phyloP scores from a whole-genome alignment of 1,140 invertebrate genomes.

The Drosophila pruinosa region DNA sequence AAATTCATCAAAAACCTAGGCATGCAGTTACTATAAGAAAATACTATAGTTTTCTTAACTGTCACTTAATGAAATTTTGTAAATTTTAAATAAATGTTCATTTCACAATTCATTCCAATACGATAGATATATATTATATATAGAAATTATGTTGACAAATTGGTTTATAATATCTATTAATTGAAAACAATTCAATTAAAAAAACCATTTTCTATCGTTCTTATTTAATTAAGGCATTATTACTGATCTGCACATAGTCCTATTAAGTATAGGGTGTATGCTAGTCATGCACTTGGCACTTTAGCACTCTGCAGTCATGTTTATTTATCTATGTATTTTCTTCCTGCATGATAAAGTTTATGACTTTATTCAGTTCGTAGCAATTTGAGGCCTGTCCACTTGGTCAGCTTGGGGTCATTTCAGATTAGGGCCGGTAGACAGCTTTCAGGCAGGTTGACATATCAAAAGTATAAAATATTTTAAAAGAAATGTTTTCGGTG shows the following conservation, averaged over 20 bases:
- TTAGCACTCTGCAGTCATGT: background rate
- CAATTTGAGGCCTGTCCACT: constrained; percentile 50
- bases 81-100: too few relatives aligned
- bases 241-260: too few relatives aligned
- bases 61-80: too few relatives aligned
- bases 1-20: too few relatives aligned
- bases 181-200: too few relatives aligned
- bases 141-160: too few relatives aligned
- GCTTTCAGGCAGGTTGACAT: constrained; percentile 74
- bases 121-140: too few relatives aligned
- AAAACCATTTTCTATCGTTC: background rate
- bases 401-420: constrained; percentile 9
- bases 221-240: too few relatives aligned
- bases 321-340: constrained; percentile 10
- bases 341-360: constrained; percentile 23
- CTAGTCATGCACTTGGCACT: background rate
- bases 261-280: background rate
- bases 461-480: constrained; percentile 80
- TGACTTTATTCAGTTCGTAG: constrained; percentile 15
- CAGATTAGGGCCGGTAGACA: constrained; percentile 40
- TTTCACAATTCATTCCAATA: too few relatives aligned
- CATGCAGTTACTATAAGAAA: background rate
- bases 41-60: too few relatives aligned
- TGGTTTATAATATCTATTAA: too few relatives aligned
- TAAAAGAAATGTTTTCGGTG: constrained; percentile 69